Evolutionary conservation across 1,140 invertebrate genomes (phyloP).

Genomic region (Dreissena rostriformis): DNA sequence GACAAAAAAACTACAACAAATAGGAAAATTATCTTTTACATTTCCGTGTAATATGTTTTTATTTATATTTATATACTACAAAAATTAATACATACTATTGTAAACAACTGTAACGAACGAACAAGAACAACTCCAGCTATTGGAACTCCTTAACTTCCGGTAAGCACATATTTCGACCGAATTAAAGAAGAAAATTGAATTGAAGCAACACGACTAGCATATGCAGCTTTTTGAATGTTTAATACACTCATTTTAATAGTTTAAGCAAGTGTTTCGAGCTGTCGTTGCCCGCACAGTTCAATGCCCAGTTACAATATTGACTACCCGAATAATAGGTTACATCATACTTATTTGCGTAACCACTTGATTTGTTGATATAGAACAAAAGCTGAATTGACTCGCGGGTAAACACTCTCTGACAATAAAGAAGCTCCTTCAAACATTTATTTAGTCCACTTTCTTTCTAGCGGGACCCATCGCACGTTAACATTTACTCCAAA

Average conservation of each 20-base stretch:
- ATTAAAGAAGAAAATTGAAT: too few relatives aligned
- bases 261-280: not conserved
- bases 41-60: too few relatives aligned
- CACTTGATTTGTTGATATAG: conserved; percentile 2
- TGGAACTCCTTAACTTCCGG: too few relatives aligned
- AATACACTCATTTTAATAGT: not conserved
- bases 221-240: too few relatives aligned
- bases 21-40: too few relatives aligned
- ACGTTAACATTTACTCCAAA: not conserved
- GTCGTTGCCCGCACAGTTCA: not conserved
- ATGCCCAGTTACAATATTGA: not conserved
- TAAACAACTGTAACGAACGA: too few relatives aligned
- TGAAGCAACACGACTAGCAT: too few relatives aligned
- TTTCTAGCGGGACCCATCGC: not conserved
- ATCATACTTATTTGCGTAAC: not conserved
- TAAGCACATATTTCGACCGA: too few relatives aligned
- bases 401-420: not conserved
- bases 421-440: not conserved
- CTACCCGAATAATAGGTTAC: not conserved
- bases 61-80: too few relatives aligned
- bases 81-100: too few relatives aligned
- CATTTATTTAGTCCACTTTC: conserved; percentile 30
- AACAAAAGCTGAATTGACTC: not conserved
- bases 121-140: too few relatives aligned
- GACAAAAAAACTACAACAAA: too few relatives aligned